These are phyloP conservation scores for Sericinus montela DNA, from an alignment of 2,888 invertebrate genomes.

Conservation along the genomic window DNA sequence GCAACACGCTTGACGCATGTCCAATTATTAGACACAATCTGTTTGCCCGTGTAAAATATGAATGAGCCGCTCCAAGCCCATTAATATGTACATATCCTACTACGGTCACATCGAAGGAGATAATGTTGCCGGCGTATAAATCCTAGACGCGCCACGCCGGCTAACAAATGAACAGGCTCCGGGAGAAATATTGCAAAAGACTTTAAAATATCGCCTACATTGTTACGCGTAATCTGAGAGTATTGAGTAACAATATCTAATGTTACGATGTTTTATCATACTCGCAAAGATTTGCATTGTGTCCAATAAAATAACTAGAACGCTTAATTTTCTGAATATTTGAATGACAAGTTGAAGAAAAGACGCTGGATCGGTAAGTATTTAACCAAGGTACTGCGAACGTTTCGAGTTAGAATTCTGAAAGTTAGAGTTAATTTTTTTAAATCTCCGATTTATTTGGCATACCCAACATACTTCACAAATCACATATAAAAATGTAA, in stretches of 20 bases:
- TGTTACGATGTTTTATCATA: conserved; percentile 19
- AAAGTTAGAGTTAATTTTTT: too few relatives aligned
- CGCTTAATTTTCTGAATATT: too few relatives aligned
- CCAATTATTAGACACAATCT: conserved; percentile 75
- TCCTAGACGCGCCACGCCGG: conserved; percentile 51
- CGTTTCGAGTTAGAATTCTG: too few relatives aligned
- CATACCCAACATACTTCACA: too few relatives aligned
- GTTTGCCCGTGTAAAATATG: conserved; percentile 69
- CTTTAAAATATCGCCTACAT: conserved; percentile 56
- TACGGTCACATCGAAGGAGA: conserved; percentile 65
- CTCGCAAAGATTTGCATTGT: conserved; percentile 9
- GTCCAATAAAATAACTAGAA: too few relatives aligned
- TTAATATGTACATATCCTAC: conserved; percentile 47
- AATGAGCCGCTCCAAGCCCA: conserved; percentile 53
- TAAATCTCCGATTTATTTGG: too few relatives aligned
- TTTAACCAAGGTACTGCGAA: too few relatives aligned
- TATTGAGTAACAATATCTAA: conserved; percentile 19
- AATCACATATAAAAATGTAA: too few relatives aligned
- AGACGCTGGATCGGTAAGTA: too few relatives aligned
- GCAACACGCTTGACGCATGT: conserved; percentile 72
- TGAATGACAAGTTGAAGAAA: too few relatives aligned
- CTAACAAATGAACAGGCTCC: conserved; percentile 62
- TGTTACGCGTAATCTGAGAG: conserved; percentile 50
- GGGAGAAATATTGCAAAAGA: conserved; percentile 70
- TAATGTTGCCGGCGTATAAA: conserved; percentile 71